Evolutionary conservation across 2,113 vertebrate genomes (phyloP), one percentile per base, ranked within the genome.

Genomic region (Daphoenositta chrysoptera): DNA sequence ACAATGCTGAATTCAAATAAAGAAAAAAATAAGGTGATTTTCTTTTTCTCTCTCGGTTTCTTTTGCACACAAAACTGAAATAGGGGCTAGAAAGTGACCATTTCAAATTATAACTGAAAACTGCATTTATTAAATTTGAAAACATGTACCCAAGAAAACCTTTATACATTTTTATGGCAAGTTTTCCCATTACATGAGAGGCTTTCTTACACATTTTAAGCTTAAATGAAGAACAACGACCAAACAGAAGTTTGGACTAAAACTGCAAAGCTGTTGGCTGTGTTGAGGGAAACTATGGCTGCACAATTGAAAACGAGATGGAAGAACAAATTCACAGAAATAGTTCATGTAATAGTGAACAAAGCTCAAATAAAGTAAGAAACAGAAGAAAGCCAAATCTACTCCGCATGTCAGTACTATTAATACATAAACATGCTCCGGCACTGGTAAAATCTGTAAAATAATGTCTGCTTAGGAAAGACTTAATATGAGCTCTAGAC

Each of bases 151-250:
- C 94, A 92, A 95, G 86, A 90, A 97, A 97, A 97, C 69, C 92
- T 96, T 96, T 93, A 68, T 90, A 96, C 91, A 97, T 89, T 89
- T 97, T 96, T 96, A 97, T 97, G 96, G 96, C 94, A 97, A 97
- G 92, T 97, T 96, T 97, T 97, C 89, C 96, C 97, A 96, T 97
- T 97, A 98, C 96, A 98, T 90, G 97, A 98, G 95, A 96, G 97
- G 90, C 85, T 97, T 96, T 95, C 97, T 96, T 95, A 97, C 94
- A 97, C 92, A 89, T 96, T 97, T 97, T 92, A 95, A 98, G 95
- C 81, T 97, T 96, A 97, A 93, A 93, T 86, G 71, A 89, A 81
- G 75, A 95, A 84, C 58, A 96, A 73, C 33, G 16, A 90, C 95
- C 81, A 81, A 96, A 96, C 21, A 73, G 80, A 94, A 86, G 86